Base-by-base conservation (phyloP, 2,113 vertebrate species). In the Cepphus grylle region DNA sequence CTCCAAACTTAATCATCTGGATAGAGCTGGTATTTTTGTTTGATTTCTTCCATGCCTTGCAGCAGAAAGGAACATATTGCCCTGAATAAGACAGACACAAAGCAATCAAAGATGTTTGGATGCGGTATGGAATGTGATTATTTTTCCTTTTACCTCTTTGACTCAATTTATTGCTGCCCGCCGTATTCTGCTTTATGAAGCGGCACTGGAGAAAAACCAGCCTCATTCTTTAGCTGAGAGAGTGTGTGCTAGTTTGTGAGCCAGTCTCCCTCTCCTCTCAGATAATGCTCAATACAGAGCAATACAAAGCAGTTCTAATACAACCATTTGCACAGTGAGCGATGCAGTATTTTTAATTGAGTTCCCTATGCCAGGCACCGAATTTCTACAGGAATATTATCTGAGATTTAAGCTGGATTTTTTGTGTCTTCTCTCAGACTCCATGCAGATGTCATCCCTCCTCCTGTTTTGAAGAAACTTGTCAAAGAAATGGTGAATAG, bases 41-140 rank as follows among this genome's bases (percentile, higher is more conserved):
- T 83, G 76, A 95, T 85, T 95, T 90, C 58, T 69, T 94, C 62
- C 22, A 56, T 67, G 74, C n/a, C 67, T 93, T 73, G 50, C 21
- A 86, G 71, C 90, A 91, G 66, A 86, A 90, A 80, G 66, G 47
- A 96, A 85, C 67, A 50, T 86, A 90, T 18, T 91, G 67, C 62
- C 53, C 67, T 50, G 58, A 86, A 73, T 73, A 92, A 90, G 81
- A 86, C 36, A 70, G 71, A 66, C 74, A 91, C 45, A 92, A 86
- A 92, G 91, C 92, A 94, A 92, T 93, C 94, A 92, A 73, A 94
- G 67, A 94, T 38, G 63, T 70, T 9, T 95, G 93, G 88, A 80
- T 77, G 63, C 26, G 17, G 59, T 50, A 92, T 0, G 0, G 71
- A 90, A 80, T 47, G 66, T 65, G 69, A 93, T 88, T 87, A 86